A percentile compares a stretch with the other conserved stretches of the same genome.
Evolutionary conservation across 2,797 vertebrate genomes (phyloP).

Genomic region (Octomys mimax): DNA sequence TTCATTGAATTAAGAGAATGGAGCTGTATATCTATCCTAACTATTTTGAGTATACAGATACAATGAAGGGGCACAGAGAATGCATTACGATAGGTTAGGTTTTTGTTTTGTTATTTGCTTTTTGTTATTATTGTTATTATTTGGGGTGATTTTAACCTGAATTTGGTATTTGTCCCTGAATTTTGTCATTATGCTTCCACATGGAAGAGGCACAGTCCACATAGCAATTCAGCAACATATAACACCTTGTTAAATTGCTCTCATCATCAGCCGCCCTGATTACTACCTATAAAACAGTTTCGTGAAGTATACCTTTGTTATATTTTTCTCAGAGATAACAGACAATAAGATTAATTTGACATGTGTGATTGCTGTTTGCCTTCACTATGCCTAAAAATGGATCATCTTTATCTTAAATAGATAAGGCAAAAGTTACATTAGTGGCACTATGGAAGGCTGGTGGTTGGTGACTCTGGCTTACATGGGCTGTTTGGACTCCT

Average conservation of each 20-base stretch:
- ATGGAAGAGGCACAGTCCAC: background rate
- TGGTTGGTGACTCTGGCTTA: background rate
- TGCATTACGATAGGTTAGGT: background rate
- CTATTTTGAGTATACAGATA: too few relatives aligned
- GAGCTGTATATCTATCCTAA: too few relatives aligned
- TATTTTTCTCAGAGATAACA: background rate
- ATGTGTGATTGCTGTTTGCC: background rate
- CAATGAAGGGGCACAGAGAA: background rate
- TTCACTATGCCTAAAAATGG: background rate
- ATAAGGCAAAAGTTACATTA: background rate
- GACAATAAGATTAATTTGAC: slow-evolving; percentile 22
- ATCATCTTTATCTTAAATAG: background rate
- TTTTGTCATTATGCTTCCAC: background rate
- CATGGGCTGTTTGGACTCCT: background rate
- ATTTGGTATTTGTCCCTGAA: background rate
- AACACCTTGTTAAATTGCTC: slow-evolving; percentile 27
- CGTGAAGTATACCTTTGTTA: background rate
- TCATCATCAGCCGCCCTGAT: background rate
- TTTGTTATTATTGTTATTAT: background rate
- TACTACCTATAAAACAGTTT: background rate
- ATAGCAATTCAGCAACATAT: background rate
- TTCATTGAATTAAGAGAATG: too few relatives aligned
- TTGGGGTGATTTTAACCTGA: background rate
- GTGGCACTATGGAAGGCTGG: background rate
- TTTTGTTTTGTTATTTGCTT: slow-evolving; percentile 26